Evolutionary conservation across 2,797 vertebrate species (phyloP).

Genomic region (Poeciliopsis presidionis): DNA sequence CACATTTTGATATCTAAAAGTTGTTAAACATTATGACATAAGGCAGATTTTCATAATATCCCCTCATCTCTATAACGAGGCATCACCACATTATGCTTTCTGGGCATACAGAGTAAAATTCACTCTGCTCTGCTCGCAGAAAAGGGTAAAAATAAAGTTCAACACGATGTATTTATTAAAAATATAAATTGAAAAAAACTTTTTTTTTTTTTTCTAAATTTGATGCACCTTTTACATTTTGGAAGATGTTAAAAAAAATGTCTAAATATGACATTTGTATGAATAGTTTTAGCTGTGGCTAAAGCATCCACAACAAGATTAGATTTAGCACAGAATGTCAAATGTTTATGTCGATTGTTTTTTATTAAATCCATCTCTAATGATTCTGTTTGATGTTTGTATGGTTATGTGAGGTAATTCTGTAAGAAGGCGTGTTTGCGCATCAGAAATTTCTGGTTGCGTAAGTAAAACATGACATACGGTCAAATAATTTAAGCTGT

Average conservation of each 20-base stretch:
- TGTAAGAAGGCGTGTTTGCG: not conserved
- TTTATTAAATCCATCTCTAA: not conserved
- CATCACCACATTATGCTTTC: too few species aligned
- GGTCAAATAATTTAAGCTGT: not conserved
- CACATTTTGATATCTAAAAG: not conserved
- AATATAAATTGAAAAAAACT: not conserved
- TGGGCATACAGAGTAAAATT: too few species aligned
- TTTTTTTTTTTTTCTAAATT: not conserved
- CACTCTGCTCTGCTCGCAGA: not conserved
- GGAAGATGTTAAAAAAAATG: not conserved
- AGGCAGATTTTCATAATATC: not conserved
- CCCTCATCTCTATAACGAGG: not conserved
- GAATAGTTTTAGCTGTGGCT: too few species aligned
- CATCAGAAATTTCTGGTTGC: not conserved
- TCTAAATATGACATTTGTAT: too few species aligned
- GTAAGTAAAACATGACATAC: not conserved
- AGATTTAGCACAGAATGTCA: not conserved
- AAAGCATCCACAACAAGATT: not conserved
- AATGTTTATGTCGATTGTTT: not conserved
- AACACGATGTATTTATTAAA: not conserved
- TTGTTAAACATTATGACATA: not conserved
- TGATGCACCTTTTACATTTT: not conserved
- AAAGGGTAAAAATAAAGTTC: not conserved
- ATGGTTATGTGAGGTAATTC: not conserved
- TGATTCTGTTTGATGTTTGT: not conserved